Conservation (phyloP, 1,140 invertebrate species). For the Mylabris phalerata region DNA sequence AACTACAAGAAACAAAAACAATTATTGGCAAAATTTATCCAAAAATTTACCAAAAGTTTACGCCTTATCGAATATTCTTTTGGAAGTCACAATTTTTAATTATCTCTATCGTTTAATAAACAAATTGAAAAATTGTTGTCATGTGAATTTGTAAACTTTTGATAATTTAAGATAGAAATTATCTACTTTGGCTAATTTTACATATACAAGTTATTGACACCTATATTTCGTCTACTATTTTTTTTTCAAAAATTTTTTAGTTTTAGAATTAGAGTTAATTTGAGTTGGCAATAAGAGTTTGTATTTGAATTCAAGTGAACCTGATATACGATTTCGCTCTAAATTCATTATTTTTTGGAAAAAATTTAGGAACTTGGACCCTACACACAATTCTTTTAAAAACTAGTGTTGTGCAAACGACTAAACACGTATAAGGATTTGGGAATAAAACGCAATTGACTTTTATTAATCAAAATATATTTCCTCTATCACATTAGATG, state of each 20-base stretch:
- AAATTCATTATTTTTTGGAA: not conserved
- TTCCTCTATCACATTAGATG: slow-evolving; percentile 33
- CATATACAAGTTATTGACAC: slow-evolving; percentile 34
- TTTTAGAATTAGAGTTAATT: slow-evolving; percentile 34
- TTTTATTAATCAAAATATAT: slow-evolving; percentile 37
- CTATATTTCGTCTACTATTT: slow-evolving; percentile 13
- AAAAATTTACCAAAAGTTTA: slow-evolving; percentile 32
- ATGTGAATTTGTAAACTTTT: slow-evolving; percentile 32
- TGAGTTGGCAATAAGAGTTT: slow-evolving; percentile 34
- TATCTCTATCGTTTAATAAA: no score
- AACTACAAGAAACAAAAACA: slow-evolving; percentile 15
- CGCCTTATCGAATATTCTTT: slow-evolving; percentile 17
- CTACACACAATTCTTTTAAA: slow-evolving; percentile 16
- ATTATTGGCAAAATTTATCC: slow-evolving; percentile 38
- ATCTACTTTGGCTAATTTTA: slow-evolving; percentile 31
- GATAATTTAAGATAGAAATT: slow-evolving; percentile 31
- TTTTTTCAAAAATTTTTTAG: slow-evolving; percentile 10
- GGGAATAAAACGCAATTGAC: slow-evolving; percentile 32
- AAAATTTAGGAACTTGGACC: slow-evolving; percentile 32
- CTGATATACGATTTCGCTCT: slow-evolving; percentile 11
- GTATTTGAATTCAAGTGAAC: slow-evolving; percentile 34
- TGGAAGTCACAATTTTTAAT: slow-evolving; percentile 7
- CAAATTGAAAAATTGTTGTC: not conserved
- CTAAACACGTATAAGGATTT: slow-evolving; percentile 22
- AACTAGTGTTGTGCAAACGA: slow-evolving; percentile 6